Percentiles rank a stretch among this genome's conserved stretches.
Conservation (phyloP, 1,140 invertebrate genomes). For the Pseudomyrmex cubaensis region DNA sequence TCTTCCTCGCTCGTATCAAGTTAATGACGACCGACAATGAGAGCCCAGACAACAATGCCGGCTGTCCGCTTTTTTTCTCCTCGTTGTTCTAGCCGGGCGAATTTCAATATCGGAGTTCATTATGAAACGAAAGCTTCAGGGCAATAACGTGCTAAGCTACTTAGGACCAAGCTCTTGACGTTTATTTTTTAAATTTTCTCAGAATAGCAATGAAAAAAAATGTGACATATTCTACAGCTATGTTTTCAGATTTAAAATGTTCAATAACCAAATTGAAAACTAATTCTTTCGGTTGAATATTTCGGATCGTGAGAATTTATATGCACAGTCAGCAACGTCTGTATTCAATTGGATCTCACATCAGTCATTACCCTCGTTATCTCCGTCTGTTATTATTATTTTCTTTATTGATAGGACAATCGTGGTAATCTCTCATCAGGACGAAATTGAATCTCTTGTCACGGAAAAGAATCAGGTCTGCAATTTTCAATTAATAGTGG, state of each 20-base stretch:
- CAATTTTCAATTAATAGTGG: conserved; percentile 21
- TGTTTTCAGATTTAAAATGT: too few relatives aligned
- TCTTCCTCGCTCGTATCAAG: conserved; percentile 17
- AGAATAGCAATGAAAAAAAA: not conserved
- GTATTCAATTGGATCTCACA: not conserved
- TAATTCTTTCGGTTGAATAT: conserved; percentile 1
- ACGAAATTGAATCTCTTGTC: conserved; percentile 33
- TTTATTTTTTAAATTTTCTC: conserved; percentile 14
- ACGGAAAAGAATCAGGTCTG: not conserved
- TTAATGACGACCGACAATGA: conserved; percentile 53
- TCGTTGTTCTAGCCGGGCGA: conserved; percentile 20
- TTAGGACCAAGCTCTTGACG: not conserved
- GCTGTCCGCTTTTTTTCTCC: conserved; percentile 24
- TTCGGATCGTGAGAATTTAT: not conserved
- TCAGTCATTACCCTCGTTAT: conserved; percentile 6
- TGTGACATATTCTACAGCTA: not conserved
- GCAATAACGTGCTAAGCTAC: conserved; percentile 5
- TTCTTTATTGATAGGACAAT: conserved; percentile 23
- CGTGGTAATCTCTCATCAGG: conserved; percentile 28
- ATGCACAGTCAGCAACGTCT: not conserved
- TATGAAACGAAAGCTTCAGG: conserved; percentile 31
- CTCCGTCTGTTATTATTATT: not conserved
- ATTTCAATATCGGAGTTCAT: conserved; percentile 47
- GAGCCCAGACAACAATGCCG: conserved; percentile 43
- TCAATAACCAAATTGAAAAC: not conserved